phyloP scores from a whole-genome alignment of 1,140 invertebrate species.

The Mya arenaria region DNA sequence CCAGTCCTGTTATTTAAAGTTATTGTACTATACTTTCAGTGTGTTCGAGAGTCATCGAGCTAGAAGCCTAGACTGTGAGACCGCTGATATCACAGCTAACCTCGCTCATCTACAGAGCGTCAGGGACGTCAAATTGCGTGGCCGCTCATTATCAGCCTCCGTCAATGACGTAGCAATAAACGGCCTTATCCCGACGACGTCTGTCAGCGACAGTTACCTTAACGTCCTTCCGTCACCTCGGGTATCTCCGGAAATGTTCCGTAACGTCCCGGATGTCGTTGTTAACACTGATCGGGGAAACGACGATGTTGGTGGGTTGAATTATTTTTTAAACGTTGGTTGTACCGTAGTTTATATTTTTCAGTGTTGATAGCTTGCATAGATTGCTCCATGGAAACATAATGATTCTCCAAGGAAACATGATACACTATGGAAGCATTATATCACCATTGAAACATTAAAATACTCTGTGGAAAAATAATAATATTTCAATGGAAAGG shows the following conservation, averaged over 20 bases:
- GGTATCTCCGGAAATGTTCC: conserved; percentile 53
- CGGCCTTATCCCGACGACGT: neutral
- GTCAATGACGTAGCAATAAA: neutral
- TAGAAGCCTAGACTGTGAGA: neutral
- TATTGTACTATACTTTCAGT: no score
- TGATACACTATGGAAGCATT: no score
- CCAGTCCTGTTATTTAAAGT: no score
- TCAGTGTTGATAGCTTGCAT: no score
- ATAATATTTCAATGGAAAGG: conserved; percentile 1
- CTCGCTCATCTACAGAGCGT: neutral
- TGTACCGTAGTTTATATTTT: no score
- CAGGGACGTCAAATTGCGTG: neutral
- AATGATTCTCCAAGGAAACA: no score
- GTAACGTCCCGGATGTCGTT: conserved; percentile 34
- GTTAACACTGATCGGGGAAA: conserved; percentile 34
- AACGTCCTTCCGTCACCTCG: conserved; percentile 35
- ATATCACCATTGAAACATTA: no score
- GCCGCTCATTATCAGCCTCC: neutral
- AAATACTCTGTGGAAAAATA: no score
- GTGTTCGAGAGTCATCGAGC: neutral
- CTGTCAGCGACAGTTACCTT: neutral
- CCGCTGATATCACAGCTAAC: neutral
- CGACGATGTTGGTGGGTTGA: neutral
- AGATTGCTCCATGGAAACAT: no score
- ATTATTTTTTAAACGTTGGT: no score